phyloP scores from a whole-genome alignment of 2,888 invertebrate genomes.

The Micropterix aruncella region DNA sequence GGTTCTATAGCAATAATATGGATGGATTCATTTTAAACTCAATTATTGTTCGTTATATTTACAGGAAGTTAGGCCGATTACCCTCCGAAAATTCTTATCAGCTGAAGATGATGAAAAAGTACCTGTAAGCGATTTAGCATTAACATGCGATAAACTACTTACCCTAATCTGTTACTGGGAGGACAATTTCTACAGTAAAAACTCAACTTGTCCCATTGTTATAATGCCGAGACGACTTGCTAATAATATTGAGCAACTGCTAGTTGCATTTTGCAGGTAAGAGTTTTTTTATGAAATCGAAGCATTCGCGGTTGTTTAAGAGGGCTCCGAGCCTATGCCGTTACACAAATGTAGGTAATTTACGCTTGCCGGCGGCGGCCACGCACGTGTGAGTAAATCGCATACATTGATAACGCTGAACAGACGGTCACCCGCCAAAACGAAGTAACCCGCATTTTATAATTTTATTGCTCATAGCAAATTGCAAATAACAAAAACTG shows the following conservation, averaged over 20 bases:
- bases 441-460: too few species aligned
- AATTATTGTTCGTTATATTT: constrained; percentile 9
- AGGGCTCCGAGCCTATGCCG: too few species aligned
- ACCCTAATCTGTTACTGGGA: constrained; percentile 34
- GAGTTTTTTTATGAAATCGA: too few species aligned
- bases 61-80: constrained; percentile 29
- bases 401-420: too few species aligned
- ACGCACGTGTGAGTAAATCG: too few species aligned
- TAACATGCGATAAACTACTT: constrained; percentile 29
- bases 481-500: too few species aligned
- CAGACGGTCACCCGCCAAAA: too few species aligned
- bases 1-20: constrained; percentile 1
- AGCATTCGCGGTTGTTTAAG: too few species aligned
- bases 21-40: not conserved
- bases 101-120: constrained; percentile 17
- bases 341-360: too few species aligned
- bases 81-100: constrained; percentile 24
- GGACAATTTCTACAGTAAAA: constrained; percentile 20
- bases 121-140: constrained; percentile 25
- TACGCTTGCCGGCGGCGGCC: too few species aligned
- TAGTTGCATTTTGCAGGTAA: constrained; percentile 29
- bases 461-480: too few species aligned
- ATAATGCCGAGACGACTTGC: constrained; percentile 9
- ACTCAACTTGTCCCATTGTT: constrained; percentile 1
- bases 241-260: constrained; percentile 21